These are phyloP conservation scores for Tinamus guttatus DNA, from an alignment of 2,113 vertebrate species.

Conservation along the genomic window DNA sequence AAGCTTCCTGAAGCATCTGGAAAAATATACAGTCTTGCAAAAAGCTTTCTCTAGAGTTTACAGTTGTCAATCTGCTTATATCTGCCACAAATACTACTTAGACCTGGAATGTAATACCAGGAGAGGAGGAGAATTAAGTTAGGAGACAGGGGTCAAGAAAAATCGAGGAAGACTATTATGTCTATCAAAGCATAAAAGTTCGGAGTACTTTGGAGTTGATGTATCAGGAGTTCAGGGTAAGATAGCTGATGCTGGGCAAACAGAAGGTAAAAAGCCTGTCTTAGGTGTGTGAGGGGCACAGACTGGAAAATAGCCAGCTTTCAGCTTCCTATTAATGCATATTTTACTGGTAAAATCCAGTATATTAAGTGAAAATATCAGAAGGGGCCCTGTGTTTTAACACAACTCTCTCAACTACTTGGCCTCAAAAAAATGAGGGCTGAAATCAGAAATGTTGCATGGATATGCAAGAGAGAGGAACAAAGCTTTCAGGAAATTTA, in stretches of 20 bases:
- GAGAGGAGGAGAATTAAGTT: background rate
- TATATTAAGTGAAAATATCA: background rate
- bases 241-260: background rate
- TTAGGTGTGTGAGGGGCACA: background rate
- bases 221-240: background rate
- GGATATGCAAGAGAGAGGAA: background rate
- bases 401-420: background rate
- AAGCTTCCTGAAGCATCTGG: background rate
- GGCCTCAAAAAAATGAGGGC: too few species aligned
- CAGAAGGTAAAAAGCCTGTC: background rate
- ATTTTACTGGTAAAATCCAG: background rate
- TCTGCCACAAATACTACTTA: background rate
- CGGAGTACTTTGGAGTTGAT: background rate
- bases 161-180: background rate
- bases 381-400: background rate
- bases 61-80: background rate
- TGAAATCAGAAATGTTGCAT: background rate
- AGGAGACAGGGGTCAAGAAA: background rate
- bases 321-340: background rate
- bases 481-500: background rate
- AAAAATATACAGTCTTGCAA: background rate
- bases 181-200: background rate
- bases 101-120: background rate
- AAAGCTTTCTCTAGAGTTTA: background rate
- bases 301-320: background rate